These are phyloP conservation scores for Muscidifurax raptorellus DNA, from an alignment of 1,140 invertebrate species.

Conservation along the genomic window DNA sequence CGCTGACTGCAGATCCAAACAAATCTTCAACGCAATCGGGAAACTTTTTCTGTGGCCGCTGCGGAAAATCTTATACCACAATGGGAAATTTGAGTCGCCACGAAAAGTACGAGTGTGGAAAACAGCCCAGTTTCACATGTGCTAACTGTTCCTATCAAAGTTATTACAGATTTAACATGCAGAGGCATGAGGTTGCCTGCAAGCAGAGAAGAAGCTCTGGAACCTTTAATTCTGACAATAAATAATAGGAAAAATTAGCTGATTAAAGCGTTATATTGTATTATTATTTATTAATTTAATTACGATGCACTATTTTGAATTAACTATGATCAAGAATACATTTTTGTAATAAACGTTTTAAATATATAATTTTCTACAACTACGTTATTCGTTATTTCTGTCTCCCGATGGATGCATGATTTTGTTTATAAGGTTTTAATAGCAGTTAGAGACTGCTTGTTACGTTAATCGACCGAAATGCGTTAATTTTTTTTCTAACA, in stretches of 20 bases:
- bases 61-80: constrained; percentile 71
- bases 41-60: constrained; percentile 50
- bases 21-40: not conserved
- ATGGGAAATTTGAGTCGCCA: constrained; percentile 64
- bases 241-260: not conserved
- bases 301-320: no score
- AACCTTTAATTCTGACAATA: not conserved
- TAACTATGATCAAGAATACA: no score
- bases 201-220: not conserved
- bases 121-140: constrained; percentile 68
- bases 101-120: constrained; percentile 74
- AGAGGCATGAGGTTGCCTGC: constrained; percentile 14
- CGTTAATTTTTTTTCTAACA: no score
- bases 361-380: no score
- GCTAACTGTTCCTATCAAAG: constrained; percentile 30
- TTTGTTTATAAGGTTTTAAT: no score
- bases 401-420: no score
- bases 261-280: no score
- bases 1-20: not conserved
- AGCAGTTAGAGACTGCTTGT: no score
- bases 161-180: constrained; percentile 33
- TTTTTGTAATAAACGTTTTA: no score
- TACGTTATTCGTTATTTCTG: no score
- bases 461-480: no score
- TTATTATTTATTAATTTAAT: no score